phyloP scores from a whole-genome alignment of 2,888 invertebrate genomes.

The Barypeithes pellucidus region DNA sequence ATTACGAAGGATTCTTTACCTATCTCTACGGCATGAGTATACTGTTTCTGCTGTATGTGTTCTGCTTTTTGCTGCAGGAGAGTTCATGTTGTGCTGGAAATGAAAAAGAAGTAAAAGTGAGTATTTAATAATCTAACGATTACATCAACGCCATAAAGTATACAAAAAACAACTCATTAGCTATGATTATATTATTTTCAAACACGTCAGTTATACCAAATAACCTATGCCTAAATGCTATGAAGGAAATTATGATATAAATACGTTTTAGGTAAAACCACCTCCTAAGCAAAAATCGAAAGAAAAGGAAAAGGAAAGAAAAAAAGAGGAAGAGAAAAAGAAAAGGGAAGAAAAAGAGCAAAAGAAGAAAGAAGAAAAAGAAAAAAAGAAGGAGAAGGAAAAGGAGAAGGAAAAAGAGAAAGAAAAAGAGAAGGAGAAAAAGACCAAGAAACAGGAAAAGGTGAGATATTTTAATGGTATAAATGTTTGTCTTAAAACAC shows the following conservation, averaged over 20 bases:
- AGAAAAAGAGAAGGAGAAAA: slow-evolving; percentile 60
- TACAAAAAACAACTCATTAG: too few species aligned
- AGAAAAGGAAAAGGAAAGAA: slow-evolving; percentile 74
- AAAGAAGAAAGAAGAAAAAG: slow-evolving; percentile 76
- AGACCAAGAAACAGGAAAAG: slow-evolving; percentile 72
- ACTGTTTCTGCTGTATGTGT: slow-evolving; percentile 93
- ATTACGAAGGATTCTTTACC: slow-evolving; percentile 96
- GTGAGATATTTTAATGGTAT: slow-evolving; percentile 60
- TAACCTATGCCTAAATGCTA: too few species aligned
- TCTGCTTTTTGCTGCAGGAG: slow-evolving; percentile 94
- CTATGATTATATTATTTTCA: too few species aligned
- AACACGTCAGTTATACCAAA: too few species aligned
- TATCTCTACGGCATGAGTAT: slow-evolving; percentile 95
- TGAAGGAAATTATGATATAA: background rate
- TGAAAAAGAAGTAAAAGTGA: slow-evolving; percentile 74
- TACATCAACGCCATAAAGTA: background rate
- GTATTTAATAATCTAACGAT: slow-evolving; percentile 48
- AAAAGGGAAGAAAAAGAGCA: slow-evolving; percentile 75
- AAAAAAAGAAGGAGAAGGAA: slow-evolving; percentile 65
- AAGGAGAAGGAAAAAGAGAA: slow-evolving; percentile 58
- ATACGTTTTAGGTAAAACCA: slow-evolving; percentile 61
- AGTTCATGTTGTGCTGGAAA: slow-evolving; percentile 87
- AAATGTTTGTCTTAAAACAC: slow-evolving; percentile 21
- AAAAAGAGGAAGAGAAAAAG: slow-evolving; percentile 72
- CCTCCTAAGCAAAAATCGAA: slow-evolving; percentile 71